Conservation (phyloP, 2,113 vertebrate species). For the Herpetotheres cachinnans region DNA sequence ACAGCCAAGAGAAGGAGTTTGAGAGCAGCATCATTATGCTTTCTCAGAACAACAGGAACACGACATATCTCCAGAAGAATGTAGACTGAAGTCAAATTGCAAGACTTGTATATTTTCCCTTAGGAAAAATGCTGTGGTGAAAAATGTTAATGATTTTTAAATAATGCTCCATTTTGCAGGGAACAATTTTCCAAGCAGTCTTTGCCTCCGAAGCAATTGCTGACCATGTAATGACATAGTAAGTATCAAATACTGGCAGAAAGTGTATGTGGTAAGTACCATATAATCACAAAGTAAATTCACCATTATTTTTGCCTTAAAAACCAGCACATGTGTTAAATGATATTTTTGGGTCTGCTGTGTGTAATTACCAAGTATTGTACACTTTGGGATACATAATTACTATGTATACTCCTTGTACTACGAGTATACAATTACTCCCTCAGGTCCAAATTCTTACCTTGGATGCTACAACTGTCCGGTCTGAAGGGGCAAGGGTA, state of each 20-base stretch:
- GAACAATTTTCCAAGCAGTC: constrained; percentile 52
- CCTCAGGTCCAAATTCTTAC: constrained; percentile 32
- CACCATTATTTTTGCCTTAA: constrained; percentile 74
- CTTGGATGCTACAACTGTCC: constrained; percentile 33
- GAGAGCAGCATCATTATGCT: not conserved
- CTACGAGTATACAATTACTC: constrained; percentile 65
- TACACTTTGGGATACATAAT: constrained; percentile 58
- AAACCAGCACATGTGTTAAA: constrained; percentile 77
- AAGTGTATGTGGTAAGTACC: constrained; percentile 63
- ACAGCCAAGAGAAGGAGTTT: not conserved
- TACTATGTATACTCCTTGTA: constrained; percentile 30
- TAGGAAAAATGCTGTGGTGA: constrained; percentile 56
- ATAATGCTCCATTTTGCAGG: constrained; percentile 54
- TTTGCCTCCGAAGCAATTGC: constrained; percentile 62
- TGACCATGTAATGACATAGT: constrained; percentile 71
- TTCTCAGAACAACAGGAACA: constrained; percentile 40
- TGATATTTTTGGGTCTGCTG: constrained; percentile 71
- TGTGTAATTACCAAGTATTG: constrained; percentile 65
- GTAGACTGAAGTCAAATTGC: not conserved
- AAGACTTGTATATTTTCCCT: constrained; percentile 10
- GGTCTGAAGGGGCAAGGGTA: constrained; percentile 24
- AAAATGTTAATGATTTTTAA: constrained; percentile 67
- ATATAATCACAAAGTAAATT: constrained; percentile 75
- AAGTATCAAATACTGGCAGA: constrained; percentile 69
- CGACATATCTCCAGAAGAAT: constrained; percentile 23